Conservation (phyloP, 64 coral and sea anemone genomes). For the Montipora sp. region DNA sequence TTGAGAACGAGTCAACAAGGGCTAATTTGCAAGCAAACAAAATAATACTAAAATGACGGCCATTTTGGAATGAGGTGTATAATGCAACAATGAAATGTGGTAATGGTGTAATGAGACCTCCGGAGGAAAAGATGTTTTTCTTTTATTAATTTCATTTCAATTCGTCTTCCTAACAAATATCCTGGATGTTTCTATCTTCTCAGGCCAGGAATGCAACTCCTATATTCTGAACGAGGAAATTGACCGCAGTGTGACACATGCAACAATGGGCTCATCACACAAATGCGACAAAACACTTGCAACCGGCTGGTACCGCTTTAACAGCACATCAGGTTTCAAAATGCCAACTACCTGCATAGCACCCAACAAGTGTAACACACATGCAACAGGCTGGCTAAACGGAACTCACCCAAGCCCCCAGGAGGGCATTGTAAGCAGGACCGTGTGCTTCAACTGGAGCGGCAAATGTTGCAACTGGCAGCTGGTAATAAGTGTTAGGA, state of each 20-base stretch:
- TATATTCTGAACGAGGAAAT: not conserved
- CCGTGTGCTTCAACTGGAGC: conserved; percentile 1
- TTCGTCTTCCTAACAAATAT: no score
- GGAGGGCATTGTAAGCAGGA: not conserved
- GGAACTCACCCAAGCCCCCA: not conserved
- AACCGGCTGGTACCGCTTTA: conserved; percentile 31
- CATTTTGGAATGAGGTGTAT: no score
- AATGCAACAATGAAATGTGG: no score
- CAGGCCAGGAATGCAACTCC: no score
- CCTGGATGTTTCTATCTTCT: no score
- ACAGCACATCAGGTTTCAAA: conserved; percentile 21
- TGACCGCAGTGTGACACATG: not conserved
- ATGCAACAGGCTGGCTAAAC: conserved; percentile 20
- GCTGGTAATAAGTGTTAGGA: not conserved
- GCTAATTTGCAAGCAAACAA: no score
- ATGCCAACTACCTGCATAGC: not conserved
- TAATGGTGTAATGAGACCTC: no score
- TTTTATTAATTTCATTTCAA: no score
- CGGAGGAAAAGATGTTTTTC: no score
- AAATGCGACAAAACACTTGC: conserved; percentile 1
- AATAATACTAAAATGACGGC: no score
- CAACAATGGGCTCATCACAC: not conserved
- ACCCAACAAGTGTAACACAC: conserved; percentile 6
- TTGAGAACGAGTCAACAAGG: no score
- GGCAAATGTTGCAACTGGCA: conserved; percentile 13